These are phyloP conservation scores for Sebastes iracundus DNA, from an alignment of 2,797 vertebrate genomes.

Conservation along the genomic window DNA sequence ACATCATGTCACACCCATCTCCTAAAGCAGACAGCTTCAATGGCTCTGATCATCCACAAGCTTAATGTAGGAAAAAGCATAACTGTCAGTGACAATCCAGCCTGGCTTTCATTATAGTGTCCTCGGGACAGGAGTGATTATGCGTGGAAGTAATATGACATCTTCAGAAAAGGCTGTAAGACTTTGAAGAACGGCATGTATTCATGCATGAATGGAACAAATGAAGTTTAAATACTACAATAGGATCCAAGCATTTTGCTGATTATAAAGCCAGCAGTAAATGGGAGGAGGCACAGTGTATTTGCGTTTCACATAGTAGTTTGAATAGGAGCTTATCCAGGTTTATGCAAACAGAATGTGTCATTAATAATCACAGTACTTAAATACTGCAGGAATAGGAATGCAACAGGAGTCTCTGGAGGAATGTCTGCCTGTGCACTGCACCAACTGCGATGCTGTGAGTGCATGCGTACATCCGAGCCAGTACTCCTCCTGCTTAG, in stretches of 20 bases:
- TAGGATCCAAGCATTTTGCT: background rate
- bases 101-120: conserved; percentile 25
- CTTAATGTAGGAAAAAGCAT: conserved; percentile 30
- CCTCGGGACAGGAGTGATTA: conserved; percentile 34
- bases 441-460: background rate
- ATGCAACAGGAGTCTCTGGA: background rate
- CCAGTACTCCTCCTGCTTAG: background rate
- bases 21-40: conserved; percentile 15
- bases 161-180: conserved; percentile 29
- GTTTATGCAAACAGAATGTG: background rate
- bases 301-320: background rate
- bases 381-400: background rate
- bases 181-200: conserved; percentile 19
- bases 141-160: conserved; percentile 31
- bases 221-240: conserved; percentile 22
- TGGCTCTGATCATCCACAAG: conserved; percentile 32
- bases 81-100: conserved; percentile 27
- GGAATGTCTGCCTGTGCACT: background rate
- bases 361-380: background rate
- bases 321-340: background rate
- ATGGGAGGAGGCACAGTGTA: background rate
- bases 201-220: conserved; percentile 31
- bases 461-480: background rate
- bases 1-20: conserved; percentile 25
- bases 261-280: background rate